Evolutionary conservation across 2,888 invertebrate genomes (phyloP), one percentile per base, ranked within the genome.

Genomic region (Phasia obesa): DNA sequence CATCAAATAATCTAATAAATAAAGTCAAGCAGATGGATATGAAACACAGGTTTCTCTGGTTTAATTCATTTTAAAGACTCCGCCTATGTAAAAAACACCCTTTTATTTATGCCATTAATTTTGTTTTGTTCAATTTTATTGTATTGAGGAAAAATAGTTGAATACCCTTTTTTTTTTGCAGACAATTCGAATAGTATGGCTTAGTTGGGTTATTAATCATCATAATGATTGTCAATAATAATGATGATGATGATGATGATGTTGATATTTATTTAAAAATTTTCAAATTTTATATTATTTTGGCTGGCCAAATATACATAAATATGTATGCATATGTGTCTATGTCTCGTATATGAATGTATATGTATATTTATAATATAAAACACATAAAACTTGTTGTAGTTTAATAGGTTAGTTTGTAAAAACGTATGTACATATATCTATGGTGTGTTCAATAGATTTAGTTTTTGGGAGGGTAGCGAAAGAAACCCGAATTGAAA

Each of bases 391-490:
- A 62, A 76, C 53, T 53, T 62, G 69, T 53, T 70, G 38, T 77
- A 77, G 81, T 77, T 82, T 73, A 77, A 82, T 77, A 73, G 73
- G 73, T 82, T 73, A 82, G 53, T 55, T 77, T 71, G 60, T 25
- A 59, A 60, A 57, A 60, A 67, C 23, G 17, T 31, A 9, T 17
- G n/a, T 65, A 49, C 15, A n/a, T 25, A 31, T 3, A 49, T 53
- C 13, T 25, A 57, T 25, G 17, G 9, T 25, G 57, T 35, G 62
- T 82, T 82, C 77, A 74, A 69, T 82, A 82, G 42, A 47, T 74
- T 77, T 69, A 59, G 35, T 53, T 75, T 57, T 49, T 49, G 25
- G 21, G 25, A 27, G 4, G 19, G 21, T 5, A 49, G 27, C 49
- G 2, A 42, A 27, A 5, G 35, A 1, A 17, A 42, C 23, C 35